Conservation (phyloP, 2,888 invertebrate genomes). For the Hirudinaria manillensis region DNA sequence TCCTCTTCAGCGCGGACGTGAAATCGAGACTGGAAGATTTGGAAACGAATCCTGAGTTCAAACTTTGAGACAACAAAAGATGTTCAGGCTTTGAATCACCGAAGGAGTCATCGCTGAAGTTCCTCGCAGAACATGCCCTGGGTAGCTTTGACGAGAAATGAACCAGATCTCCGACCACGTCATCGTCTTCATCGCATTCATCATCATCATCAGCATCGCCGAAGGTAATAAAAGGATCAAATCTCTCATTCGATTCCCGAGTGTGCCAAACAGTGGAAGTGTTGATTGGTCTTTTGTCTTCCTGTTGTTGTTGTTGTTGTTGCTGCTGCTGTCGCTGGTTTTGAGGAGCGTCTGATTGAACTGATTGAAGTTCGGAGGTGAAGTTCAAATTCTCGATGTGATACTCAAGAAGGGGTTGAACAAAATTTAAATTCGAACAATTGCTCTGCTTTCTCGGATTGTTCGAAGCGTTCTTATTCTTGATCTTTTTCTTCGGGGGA, state of each 20-base stretch:
- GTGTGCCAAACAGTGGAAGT: slow-evolving; percentile 5
- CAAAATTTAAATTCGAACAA: not conserved
- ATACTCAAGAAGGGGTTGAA: not conserved
- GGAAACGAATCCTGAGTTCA: not conserved
- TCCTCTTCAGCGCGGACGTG: not conserved
- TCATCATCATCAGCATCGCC: not conserved
- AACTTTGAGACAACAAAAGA: not conserved
- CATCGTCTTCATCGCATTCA: not conserved
- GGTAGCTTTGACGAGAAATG: not conserved
- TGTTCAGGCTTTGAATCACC: not conserved
- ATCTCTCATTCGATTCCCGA: not conserved
- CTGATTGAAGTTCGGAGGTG: not conserved
- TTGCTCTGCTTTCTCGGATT: slow-evolving; percentile 1
- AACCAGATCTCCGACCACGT: slow-evolving; percentile 4
- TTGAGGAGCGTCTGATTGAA: not conserved
- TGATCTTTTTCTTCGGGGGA: not conserved
- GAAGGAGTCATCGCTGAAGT: not conserved
- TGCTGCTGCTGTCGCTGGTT: not conserved
- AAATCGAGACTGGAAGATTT: slow-evolving; percentile 1
- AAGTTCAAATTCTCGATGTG: not conserved
- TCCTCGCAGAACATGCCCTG: slow-evolving; percentile 1
- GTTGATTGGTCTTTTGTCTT: too few species aligned
- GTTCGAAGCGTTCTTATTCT: not conserved
- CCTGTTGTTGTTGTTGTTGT: too few species aligned
- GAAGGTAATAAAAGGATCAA: not conserved